A percentile compares a stretch with the other conserved stretches of the same genome.
Conservation (phyloP, 1,140 invertebrate species). For the Trissolcus basalis region DNA sequence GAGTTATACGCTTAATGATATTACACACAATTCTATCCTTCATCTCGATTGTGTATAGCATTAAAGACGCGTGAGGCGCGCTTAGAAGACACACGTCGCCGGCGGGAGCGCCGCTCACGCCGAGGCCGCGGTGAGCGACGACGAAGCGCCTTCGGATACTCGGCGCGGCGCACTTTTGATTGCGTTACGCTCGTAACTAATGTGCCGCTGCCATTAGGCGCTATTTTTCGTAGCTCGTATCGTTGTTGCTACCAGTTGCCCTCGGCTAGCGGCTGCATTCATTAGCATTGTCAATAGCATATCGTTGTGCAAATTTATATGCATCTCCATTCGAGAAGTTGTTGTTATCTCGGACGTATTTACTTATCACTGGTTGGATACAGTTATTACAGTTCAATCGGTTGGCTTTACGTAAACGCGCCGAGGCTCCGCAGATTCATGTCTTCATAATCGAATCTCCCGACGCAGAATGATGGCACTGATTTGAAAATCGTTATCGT, state of each 20-base stretch:
- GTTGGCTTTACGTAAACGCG: constrained; percentile 1
- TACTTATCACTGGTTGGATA: constrained; percentile 14
- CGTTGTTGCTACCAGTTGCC: constrained; percentile 28
- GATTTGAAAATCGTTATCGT: too few species aligned
- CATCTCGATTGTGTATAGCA: constrained; percentile 60
- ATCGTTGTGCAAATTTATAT: constrained; percentile 18
- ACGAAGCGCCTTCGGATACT: constrained; percentile 37
- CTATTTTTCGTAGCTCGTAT: constrained; percentile 32
- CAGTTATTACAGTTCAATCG: constrained; percentile 15
- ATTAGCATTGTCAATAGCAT: constrained; percentile 38
- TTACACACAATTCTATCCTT: constrained; percentile 66
- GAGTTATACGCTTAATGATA: constrained; percentile 62
- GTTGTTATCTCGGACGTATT: constrained; percentile 13
- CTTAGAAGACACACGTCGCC: constrained; percentile 34
- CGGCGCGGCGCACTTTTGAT: constrained; percentile 27
- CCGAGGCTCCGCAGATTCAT: background rate
- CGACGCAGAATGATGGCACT: too few species aligned
- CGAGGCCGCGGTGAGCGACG: constrained; percentile 14
- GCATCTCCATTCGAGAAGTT: constrained; percentile 3
- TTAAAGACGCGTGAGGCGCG: constrained; percentile 44
- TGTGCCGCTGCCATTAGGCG: constrained; percentile 27
- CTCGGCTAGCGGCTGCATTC: constrained; percentile 7
- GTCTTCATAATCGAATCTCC: background rate
- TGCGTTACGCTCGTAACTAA: constrained; percentile 22
- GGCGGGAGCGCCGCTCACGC: constrained; percentile 22